Conservation (phyloP, 2,888 invertebrate species). For the Yponomeuta evonymella region DNA sequence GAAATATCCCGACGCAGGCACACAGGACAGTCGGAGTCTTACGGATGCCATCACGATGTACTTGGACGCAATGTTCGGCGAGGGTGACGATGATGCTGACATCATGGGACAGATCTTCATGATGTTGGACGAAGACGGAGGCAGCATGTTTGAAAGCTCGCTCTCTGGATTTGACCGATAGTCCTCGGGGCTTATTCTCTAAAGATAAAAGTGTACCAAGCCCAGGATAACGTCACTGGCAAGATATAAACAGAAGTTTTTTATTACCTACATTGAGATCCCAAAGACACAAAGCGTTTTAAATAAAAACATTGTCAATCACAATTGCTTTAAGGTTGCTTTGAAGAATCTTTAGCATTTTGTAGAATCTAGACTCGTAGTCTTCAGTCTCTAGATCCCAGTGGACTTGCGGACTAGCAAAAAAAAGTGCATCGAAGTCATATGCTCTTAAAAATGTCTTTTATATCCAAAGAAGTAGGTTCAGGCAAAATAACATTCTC, state of each 20-base stretch:
- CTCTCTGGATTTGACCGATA: slow-evolving; percentile 5
- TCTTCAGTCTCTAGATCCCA: no score
- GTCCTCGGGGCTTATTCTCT: not conserved
- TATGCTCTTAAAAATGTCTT: no score
- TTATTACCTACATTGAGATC: not conserved
- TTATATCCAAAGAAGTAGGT: no score
- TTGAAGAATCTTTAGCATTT: no score
- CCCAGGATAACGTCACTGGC: no score
- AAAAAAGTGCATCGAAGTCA: no score
- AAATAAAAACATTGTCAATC: not conserved
- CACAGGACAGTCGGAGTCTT: slow-evolving; percentile 35
- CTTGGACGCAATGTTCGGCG: slow-evolving; percentile 51
- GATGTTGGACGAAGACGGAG: slow-evolving; percentile 40
- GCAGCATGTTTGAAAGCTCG: slow-evolving; percentile 23
- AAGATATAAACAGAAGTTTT: no score
- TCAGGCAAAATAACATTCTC: no score
- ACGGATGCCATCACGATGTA: slow-evolving; percentile 47
- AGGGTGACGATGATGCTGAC: slow-evolving; percentile 52
- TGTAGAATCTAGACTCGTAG: no score
- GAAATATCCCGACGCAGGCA: not conserved
- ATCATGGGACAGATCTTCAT: slow-evolving; percentile 53
- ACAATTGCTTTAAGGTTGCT: no score
- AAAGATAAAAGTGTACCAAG: not conserved
- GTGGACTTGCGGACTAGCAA: no score
- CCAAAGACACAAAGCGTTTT: no score